Base-by-base conservation (phyloP, 2,888 invertebrate genomes). In the Acheta domesticus region DNA sequence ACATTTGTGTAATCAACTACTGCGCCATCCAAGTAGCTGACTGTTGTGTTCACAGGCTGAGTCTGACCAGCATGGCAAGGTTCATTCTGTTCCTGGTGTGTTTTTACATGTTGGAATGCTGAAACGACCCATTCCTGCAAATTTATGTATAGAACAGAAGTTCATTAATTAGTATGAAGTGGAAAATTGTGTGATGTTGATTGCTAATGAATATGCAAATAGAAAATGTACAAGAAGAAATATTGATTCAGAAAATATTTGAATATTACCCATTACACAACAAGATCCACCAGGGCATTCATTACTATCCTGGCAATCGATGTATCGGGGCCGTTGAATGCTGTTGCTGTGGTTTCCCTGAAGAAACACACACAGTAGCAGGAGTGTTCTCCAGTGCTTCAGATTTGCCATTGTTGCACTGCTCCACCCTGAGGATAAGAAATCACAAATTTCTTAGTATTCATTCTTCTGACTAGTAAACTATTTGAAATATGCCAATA, bases 11-110 rank as follows among this genome's bases (percentile, higher is more conserved):
- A 23, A 20, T 36, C 16, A 19, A 77, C 78, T 12, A 49, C 48
- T 12, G 77, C 74, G 8, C 80, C 80, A 78, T 80, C 80, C 16
- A 78, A 78, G 74, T 80, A 80, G 77, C 23, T 23, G 49, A 79
- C 78, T 14, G 74, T 77, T 20, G 77, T 79, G 77, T 80, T 80
- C 14, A 62, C n/a, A 19, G 62, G 62, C n/a, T 62, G 62, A 62
- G n/a, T n/a, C n/a, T 62, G 62, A n/a, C 62, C 62, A 19, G n/a
- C 62, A 62, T 62, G 62, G n/a, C 62, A 62, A 19, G 62, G n/a
- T 62, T 62, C 62, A 62, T 62, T 62, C n/a, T 19, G n/a, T 14
- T 62, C 62, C 62, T 62, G 62, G 16, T 62, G 62, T 19, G 14
- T 62, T 62, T n/a, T 62, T 62, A 62, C 62, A 62, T 19, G 62